phyloP scores from a whole-genome alignment of 1,140 invertebrate species.

The Ostrea edulis region DNA sequence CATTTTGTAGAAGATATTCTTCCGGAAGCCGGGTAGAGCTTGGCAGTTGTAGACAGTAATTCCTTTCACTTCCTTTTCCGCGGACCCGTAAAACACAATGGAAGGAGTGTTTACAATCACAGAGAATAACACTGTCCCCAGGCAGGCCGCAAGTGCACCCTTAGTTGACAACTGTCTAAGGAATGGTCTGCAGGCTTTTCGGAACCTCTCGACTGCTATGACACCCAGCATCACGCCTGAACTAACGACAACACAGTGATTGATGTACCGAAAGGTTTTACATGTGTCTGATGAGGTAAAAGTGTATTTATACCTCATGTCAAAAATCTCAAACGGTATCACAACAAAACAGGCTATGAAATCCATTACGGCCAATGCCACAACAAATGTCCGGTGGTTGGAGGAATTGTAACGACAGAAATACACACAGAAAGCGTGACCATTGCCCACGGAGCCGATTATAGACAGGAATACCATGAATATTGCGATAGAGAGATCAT shows the following conservation, averaged over 20 bases:
- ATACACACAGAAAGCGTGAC: constrained; percentile 50
- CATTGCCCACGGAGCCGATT: constrained; percentile 48
- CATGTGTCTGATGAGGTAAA: constrained; percentile 60
- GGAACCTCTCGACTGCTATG: constrained; percentile 63
- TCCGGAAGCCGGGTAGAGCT: constrained; percentile 27
- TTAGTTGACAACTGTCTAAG: constrained; percentile 49
- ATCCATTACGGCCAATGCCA: constrained; percentile 63
- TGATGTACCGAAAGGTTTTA: constrained; percentile 60
- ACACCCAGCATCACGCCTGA: constrained; percentile 63
- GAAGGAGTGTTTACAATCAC: constrained; percentile 41
- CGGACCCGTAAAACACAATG: constrained; percentile 47
- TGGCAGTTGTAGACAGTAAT: constrained; percentile 43
- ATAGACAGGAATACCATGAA: constrained; percentile 36
- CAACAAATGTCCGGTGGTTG: constrained; percentile 60
- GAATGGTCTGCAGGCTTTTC: constrained; percentile 60
- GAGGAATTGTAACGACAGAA: constrained; percentile 33
- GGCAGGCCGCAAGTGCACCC: neutral
- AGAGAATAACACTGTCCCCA: constrained; percentile 33
- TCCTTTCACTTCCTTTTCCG: neutral
- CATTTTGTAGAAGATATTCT: neutral
- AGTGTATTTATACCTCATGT: constrained; percentile 65
- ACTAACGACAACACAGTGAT: constrained; percentile 58
- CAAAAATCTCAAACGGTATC: constrained; percentile 69
- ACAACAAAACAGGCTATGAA: constrained; percentile 60
- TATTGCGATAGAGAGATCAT: constrained; percentile 35